phyloP scores from a whole-genome alignment of 2,888 invertebrate species.

The Abrostola tripartita region DNA sequence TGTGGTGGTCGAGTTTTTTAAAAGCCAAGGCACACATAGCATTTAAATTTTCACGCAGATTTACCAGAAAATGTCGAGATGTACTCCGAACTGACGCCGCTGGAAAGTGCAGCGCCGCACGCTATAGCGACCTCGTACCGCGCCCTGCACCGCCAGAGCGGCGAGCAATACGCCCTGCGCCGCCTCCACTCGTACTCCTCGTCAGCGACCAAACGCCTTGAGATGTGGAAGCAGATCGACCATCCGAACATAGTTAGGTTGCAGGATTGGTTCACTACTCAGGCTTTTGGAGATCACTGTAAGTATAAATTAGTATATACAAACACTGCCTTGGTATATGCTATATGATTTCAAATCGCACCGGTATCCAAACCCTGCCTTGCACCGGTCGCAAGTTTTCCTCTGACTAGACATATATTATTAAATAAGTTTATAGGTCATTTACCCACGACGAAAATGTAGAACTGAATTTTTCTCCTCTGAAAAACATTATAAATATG shows the following conservation, averaged over 20 bases:
- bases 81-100: constrained; percentile 95
- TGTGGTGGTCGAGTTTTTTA: no score
- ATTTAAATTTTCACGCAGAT: constrained; percentile 84
- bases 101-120: constrained; percentile 91
- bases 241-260: constrained; percentile 98
- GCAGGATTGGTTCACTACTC: constrained; percentile 97
- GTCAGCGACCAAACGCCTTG: constrained; percentile 95
- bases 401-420: no score
- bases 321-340: no score
- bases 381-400: no score
- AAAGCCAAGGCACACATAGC: no score
- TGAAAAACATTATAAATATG: no score
- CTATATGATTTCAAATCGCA: no score
- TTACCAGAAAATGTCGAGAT: constrained; percentile 96
- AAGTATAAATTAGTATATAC: constrained; percentile 72
- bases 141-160: constrained; percentile 95
- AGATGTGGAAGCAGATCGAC: constrained; percentile 97
- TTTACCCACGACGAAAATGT: no score
- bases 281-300: constrained; percentile 99
- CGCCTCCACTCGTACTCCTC: constrained; percentile 95
- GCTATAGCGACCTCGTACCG: constrained; percentile 96
- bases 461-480: no score
- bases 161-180: constrained; percentile 94
- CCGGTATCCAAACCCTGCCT: no score
- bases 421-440: no score